Percentiles rank a stretch among this genome's conserved stretches.
Evolutionary conservation across 1,140 invertebrate genomes (phyloP).

Genomic region (Lucilia sericata): DNA sequence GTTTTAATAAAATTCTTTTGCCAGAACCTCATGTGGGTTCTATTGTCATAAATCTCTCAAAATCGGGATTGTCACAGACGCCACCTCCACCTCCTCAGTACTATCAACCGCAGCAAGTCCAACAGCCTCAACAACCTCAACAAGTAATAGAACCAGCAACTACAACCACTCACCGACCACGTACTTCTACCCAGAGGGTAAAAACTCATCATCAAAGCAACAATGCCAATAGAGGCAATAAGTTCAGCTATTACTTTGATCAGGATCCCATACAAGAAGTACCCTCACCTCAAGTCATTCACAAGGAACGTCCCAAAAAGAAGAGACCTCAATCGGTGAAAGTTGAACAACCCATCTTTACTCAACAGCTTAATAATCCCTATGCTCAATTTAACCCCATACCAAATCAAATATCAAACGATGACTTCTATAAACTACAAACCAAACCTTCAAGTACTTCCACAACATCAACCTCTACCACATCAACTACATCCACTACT

Average conservation of each 20-base stretch:
- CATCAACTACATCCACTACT: slow-evolving; percentile 51
- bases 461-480: slow-evolving; percentile 52
- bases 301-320: slow-evolving; percentile 63
- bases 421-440: slow-evolving; percentile 61
- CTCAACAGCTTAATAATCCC: slow-evolving; percentile 56
- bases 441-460: slow-evolving; percentile 50
- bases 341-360: slow-evolving; percentile 56
- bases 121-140: slow-evolving; percentile 4
- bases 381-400: slow-evolving; percentile 59
- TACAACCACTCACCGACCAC: slow-evolving; percentile 52
- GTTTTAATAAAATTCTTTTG: slow-evolving; percentile 85
- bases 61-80: slow-evolving; percentile 46
- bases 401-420: slow-evolving; percentile 60
- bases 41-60: slow-evolving; percentile 76
- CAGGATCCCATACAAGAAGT: slow-evolving; percentile 63
- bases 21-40: slow-evolving; percentile 87
- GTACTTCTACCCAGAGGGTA: slow-evolving; percentile 46
- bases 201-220: slow-evolving; percentile 11
- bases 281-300: slow-evolving; percentile 57
- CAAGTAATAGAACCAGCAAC: slow-evolving; percentile 19
- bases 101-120: slow-evolving; percentile 25
- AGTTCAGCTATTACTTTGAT: slow-evolving; percentile 63
- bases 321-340: slow-evolving; percentile 58
- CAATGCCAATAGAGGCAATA: slow-evolving; percentile 54
- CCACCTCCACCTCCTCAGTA: slow-evolving; percentile 47